Conservation (phyloP, 2,888 invertebrate species). For the Drosophila melanocephala region DNA sequence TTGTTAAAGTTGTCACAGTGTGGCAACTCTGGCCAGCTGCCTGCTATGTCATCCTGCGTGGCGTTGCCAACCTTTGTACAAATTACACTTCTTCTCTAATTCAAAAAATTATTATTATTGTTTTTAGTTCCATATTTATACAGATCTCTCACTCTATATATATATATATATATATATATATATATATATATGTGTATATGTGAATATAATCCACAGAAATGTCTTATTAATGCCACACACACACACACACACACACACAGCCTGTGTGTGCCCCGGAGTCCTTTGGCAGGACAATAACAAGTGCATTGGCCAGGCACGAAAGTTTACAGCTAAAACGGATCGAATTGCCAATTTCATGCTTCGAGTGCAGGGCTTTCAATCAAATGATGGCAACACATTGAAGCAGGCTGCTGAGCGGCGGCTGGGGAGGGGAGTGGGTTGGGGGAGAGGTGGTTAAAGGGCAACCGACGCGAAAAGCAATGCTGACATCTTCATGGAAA, state of each 20-base stretch:
- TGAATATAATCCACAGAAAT: conserved; percentile 49
- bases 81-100: not conserved
- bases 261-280: not conserved
- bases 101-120: not conserved
- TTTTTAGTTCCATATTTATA: not conserved
- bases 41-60: not conserved
- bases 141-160: not conserved
- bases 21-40: not conserved
- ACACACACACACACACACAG: conserved; percentile 3
- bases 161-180: not conserved
- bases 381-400: conserved; percentile 36
- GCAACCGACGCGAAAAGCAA: conserved; percentile 15
- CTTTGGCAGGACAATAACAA: conserved; percentile 33
- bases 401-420: not conserved
- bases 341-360: conserved; percentile 81
- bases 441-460: not conserved
- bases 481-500: conserved; percentile 57
- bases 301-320: conserved; percentile 52
- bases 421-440: not conserved
- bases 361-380: conserved; percentile 72
- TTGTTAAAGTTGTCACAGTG: no score
- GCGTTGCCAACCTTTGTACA: not conserved
- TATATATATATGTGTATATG: not conserved
- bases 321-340: conserved; percentile 80
- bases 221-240: conserved; percentile 60